Percentiles rank a stretch among this genome's conserved stretches.
Evolutionary conservation across 2,797 vertebrate genomes (phyloP).

Genomic region (Alcedo quadribrachys): DNA sequence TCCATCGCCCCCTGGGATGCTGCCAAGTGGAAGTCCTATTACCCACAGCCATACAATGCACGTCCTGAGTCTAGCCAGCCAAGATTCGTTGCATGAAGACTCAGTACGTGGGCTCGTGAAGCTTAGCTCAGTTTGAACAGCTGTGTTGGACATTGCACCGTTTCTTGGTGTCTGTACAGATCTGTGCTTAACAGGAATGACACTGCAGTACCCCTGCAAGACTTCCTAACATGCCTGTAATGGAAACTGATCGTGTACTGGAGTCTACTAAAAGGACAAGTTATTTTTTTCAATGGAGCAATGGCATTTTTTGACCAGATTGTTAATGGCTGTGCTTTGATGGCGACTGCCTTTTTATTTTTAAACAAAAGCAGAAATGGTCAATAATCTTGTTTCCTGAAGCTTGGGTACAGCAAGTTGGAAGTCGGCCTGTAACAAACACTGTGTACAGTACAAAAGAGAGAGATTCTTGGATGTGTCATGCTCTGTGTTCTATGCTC

Average conservation of each 20-base stretch:
- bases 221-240: slow-evolving; percentile 44
- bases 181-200: slow-evolving; percentile 17
- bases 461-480: slow-evolving; percentile 39
- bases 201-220: slow-evolving; percentile 51
- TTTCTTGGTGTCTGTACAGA: slow-evolving; percentile 9
- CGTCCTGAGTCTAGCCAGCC: slow-evolving; percentile 90
- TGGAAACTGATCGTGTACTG: slow-evolving; percentile 18
- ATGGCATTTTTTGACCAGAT: slow-evolving; percentile 24
- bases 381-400: slow-evolving; percentile 23
- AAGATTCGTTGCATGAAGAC: slow-evolving; percentile 97
- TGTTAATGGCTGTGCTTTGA: slow-evolving; percentile 32
- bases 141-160: neutral
- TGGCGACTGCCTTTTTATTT: slow-evolving; percentile 37
- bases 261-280: slow-evolving; percentile 47
- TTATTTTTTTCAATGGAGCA: slow-evolving; percentile 47
- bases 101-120: slow-evolving; percentile 95
- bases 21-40: slow-evolving; percentile 87
- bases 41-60: slow-evolving; percentile 90
- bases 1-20: slow-evolving; percentile 90
- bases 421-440: slow-evolving; percentile 40
- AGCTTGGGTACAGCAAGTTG: neutral
- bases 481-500: slow-evolving; percentile 57
- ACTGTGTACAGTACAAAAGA: slow-evolving; percentile 57
- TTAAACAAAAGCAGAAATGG: slow-evolving; percentile 18
- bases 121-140: slow-evolving; percentile 94